phyloP scores from a whole-genome alignment of 1,140 invertebrate species.

The Babylonia areolata region DNA sequence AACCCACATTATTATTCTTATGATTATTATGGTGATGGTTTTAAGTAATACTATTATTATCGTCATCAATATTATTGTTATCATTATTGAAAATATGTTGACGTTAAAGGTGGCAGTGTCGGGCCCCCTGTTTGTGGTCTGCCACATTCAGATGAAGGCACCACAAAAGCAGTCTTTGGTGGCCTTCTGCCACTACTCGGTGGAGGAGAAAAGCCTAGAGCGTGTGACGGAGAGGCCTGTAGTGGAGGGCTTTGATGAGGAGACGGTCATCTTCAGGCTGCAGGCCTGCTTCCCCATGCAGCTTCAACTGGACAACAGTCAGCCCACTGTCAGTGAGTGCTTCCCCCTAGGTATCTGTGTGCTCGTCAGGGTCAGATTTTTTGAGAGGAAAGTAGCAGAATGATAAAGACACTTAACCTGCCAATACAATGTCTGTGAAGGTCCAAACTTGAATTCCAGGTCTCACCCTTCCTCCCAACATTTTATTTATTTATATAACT shows the following conservation, averaged over 20 bases:
- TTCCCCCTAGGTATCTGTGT: too few relatives aligned
- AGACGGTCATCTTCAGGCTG: constrained; percentile 4
- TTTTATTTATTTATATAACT: too few relatives aligned
- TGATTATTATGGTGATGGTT: too few relatives aligned
- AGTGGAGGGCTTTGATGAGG: not conserved
- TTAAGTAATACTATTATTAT: too few relatives aligned
- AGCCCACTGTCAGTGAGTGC: constrained; percentile 21
- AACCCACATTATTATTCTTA: too few relatives aligned
- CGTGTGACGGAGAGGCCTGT: not conserved
- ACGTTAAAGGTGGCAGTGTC: not conserved
- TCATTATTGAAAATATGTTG: too few relatives aligned
- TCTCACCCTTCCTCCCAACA: too few relatives aligned
- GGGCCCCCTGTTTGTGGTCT: constrained; percentile 2
- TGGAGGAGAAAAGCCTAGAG: not conserved
- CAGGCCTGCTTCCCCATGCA: constrained; percentile 7
- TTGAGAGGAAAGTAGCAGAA: not conserved
- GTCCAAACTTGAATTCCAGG: not conserved
- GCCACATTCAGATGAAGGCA: not conserved
- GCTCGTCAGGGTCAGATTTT: too few relatives aligned
- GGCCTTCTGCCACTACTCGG: not conserved
- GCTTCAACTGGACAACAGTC: constrained; percentile 22
- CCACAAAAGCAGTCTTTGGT: not conserved
- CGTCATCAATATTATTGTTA: too few relatives aligned
- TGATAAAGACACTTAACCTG: too few relatives aligned
- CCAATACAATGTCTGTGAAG: too few relatives aligned